Conservation (phyloP, 2,888 invertebrate species). For the Yponomeuta malinellus region DNA sequence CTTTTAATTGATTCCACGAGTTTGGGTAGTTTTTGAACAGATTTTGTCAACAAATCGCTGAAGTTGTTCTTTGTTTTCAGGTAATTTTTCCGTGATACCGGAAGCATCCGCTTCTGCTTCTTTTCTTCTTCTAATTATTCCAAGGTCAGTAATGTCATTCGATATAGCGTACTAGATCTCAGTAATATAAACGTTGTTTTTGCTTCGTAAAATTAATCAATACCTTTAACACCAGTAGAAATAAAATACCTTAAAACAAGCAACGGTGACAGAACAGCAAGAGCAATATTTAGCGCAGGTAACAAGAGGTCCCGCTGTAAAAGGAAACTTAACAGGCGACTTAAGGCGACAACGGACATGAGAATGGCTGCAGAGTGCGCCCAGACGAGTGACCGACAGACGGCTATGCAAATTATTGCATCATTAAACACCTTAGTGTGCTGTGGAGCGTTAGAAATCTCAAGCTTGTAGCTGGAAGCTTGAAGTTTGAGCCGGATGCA, state of each 20-base stretch:
- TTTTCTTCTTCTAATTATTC: not conserved
- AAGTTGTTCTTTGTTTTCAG: not conserved
- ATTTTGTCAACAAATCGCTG: not conserved
- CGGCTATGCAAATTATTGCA: slow-evolving; percentile 71
- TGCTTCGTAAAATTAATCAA: not conserved
- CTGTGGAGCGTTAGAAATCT: slow-evolving; percentile 13
- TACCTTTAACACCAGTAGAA: not conserved
- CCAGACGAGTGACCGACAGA: slow-evolving; percentile 42
- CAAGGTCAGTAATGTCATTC: not conserved
- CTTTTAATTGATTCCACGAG: slow-evolving; percentile 3
- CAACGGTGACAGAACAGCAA: not conserved
- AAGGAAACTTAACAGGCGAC: slow-evolving; percentile 41
- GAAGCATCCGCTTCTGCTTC: not conserved
- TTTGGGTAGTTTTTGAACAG: not conserved
- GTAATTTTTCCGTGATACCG: not conserved
- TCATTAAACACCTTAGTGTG: slow-evolving; percentile 68
- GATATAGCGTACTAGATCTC: not conserved
- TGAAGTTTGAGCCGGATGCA: slow-evolving; percentile 41
- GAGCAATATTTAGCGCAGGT: slow-evolving; percentile 28
- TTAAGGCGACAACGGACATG: slow-evolving; percentile 52
- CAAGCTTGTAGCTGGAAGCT: slow-evolving; percentile 10
- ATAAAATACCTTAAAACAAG: not conserved
- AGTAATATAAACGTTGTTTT: no score
- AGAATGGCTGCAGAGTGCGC: slow-evolving; percentile 44
- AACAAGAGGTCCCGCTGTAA: slow-evolving; percentile 51